Conservation (phyloP, 2,888 invertebrate species). For the Lithophane socia region DNA sequence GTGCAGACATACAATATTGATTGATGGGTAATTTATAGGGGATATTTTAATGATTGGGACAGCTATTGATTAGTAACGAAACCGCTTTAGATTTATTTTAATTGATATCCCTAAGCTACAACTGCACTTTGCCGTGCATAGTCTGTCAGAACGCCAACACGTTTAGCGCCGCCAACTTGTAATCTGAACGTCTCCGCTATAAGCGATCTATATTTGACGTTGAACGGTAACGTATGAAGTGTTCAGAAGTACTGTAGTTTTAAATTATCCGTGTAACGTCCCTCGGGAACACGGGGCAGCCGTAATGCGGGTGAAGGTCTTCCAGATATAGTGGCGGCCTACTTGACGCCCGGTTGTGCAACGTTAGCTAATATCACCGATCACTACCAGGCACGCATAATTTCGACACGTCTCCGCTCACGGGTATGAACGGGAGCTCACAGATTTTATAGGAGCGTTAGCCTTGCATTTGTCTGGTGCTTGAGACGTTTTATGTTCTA, state of each 20-base stretch:
- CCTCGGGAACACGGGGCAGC: slow-evolving; percentile 79
- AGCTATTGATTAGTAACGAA: slow-evolving; percentile 13
- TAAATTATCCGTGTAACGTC: slow-evolving; percentile 72
- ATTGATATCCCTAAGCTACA: slow-evolving; percentile 46
- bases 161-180: slow-evolving; percentile 63
- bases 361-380: slow-evolving; percentile 72
- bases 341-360: slow-evolving; percentile 83
- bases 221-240: slow-evolving; percentile 46
- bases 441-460: slow-evolving; percentile 64
- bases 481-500: slow-evolving; percentile 43
- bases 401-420: slow-evolving; percentile 74
- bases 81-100: slow-evolving; percentile 42
- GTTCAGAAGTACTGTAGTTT: slow-evolving; percentile 56
- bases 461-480: slow-evolving; percentile 64
- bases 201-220: slow-evolving; percentile 63
- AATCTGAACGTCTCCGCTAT: slow-evolving; percentile 54
- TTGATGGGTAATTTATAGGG: slow-evolving; percentile 27
- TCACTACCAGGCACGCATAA: slow-evolving; percentile 72
- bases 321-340: slow-evolving; percentile 85
- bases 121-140: slow-evolving; percentile 64
- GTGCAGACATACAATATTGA: slow-evolving; percentile 32
- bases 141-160: slow-evolving; percentile 63
- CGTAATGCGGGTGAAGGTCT: slow-evolving; percentile 88
- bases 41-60: slow-evolving; percentile 27
- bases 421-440: slow-evolving; percentile 63